These are phyloP conservation scores for Bettongia penicillata DNA, from an alignment of 2,113 vertebrate genomes.

Conservation along the genomic window DNA sequence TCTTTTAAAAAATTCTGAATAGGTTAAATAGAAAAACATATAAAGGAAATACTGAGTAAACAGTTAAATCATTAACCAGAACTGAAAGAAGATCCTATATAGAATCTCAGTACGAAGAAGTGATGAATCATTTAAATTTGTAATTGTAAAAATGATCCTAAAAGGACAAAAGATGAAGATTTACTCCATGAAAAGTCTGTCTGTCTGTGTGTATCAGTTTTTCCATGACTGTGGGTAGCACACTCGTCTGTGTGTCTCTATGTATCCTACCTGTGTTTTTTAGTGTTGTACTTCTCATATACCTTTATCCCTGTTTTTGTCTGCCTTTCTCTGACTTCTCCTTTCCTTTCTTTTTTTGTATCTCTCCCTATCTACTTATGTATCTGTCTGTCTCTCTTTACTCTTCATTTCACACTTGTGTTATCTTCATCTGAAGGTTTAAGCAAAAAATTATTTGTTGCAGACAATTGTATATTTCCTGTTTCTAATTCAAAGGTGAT, in stretches of 20 bases:
- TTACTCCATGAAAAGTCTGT: not conserved
- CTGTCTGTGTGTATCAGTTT: not conserved
- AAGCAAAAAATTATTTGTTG: not conserved
- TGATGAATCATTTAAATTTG: not conserved
- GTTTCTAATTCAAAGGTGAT: not conserved
- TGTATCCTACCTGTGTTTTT: not conserved
- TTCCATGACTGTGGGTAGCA: not conserved
- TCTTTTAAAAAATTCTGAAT: not conserved
- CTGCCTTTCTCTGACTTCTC: not conserved
- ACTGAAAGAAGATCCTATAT: not conserved
- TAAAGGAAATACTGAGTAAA: not conserved
- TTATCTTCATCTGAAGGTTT: not conserved
- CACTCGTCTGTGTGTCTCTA: fast-evolving
- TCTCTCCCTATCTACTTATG: not conserved
- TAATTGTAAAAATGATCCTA: not conserved
- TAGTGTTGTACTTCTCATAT: fast-evolving
- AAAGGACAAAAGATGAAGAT: conserved; percentile 20
- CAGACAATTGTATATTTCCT: conserved; percentile 6
- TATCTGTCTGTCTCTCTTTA: not conserved
- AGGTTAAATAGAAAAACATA: conserved; percentile 29
- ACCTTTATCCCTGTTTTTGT: not conserved
- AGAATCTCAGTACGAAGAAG: not conserved
- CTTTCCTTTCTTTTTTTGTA: not conserved
- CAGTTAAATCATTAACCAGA: not conserved
- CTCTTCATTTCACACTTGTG: conserved; percentile 16